A percentile compares a stretch with the other conserved stretches of the same genome.
Evolutionary conservation across 1,140 invertebrate genomes (phyloP).

Genomic region (Drosophila tani): DNA sequence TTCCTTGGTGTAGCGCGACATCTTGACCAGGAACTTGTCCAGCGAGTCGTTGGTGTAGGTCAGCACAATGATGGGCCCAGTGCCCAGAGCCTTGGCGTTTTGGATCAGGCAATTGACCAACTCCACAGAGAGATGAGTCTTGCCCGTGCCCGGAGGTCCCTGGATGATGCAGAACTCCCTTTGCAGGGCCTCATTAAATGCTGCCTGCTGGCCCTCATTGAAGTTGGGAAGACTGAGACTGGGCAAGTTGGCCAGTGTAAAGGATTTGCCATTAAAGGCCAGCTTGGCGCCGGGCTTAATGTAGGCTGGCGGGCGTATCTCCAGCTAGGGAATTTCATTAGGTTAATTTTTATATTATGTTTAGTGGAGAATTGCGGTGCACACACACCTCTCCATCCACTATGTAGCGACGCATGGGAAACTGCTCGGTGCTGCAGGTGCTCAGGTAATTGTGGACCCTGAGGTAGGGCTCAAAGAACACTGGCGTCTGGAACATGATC

Average conservation of each 20-base stretch:
- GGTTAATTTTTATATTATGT: too few relatives aligned
- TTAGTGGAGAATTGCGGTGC: background rate
- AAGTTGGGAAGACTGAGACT: constrained; percentile 18
- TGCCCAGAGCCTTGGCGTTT: constrained; percentile 76
- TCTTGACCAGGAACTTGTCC: constrained; percentile 94
- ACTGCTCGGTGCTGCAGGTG: constrained; percentile 85
- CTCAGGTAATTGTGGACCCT: constrained; percentile 88
- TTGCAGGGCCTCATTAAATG: constrained; percentile 87
- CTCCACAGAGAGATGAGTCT: constrained; percentile 91
- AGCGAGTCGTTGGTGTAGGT: constrained; percentile 95
- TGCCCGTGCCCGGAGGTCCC: constrained; percentile 92
- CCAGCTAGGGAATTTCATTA: constrained; percentile 12
- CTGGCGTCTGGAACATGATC: constrained; percentile 88
- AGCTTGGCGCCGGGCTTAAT: constrained; percentile 19
- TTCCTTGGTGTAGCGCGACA: constrained; percentile 86
- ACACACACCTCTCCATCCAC: constrained; percentile 86
- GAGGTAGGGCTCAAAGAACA: constrained; percentile 90
- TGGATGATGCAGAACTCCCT: constrained; percentile 91
- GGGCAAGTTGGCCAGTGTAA: constrained; percentile 11
- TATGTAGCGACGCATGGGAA: constrained; percentile 89
- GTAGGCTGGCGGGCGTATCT: constrained; percentile 39
- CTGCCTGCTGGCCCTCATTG: constrained; percentile 86
- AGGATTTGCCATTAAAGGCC: constrained; percentile 28
- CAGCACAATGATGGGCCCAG: constrained; percentile 90
- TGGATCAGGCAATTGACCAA: constrained; percentile 87